Evolutionary conservation across 2,113 vertebrate genomes (phyloP).

Genomic region (Hiodon tergisus): DNA sequence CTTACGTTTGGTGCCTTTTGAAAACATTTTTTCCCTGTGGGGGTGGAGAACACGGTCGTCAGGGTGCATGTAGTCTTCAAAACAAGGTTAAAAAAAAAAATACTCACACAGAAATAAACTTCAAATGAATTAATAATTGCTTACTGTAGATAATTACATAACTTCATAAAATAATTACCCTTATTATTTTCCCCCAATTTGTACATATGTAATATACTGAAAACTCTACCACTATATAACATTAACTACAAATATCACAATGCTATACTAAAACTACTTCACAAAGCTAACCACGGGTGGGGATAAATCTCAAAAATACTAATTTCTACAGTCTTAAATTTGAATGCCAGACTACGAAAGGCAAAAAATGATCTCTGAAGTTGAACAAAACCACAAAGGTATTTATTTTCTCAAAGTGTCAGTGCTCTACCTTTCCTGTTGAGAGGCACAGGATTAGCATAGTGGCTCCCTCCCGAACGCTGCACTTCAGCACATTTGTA

Average conservation of each 20-base stretch:
- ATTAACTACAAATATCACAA: too few species aligned
- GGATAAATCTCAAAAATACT: neutral
- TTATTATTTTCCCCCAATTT: too few species aligned
- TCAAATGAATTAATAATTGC: too few species aligned
- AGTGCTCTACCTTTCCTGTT: conserved; percentile 64
- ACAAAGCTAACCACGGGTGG: too few species aligned
- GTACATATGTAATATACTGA: too few species aligned
- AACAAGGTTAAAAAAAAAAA: too few species aligned
- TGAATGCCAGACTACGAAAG: conserved; percentile 4
- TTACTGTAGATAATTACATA: too few species aligned
- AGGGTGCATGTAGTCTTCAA: too few species aligned
- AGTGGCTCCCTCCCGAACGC: conserved; percentile 59
- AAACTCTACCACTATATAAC: too few species aligned
- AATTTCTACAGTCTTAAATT: conserved; percentile 5
- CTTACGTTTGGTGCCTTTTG: conserved; percentile 87
- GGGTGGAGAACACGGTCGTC: conserved; percentile 4
- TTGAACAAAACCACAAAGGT: conserved; percentile 41
- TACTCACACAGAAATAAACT: too few species aligned
- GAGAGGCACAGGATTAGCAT: conserved; percentile 65
- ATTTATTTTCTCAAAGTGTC: conserved; percentile 54
- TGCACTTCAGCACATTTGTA: conserved; percentile 64
- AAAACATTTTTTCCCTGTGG: conserved; percentile 78
- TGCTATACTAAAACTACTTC: too few species aligned
- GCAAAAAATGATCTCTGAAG: conserved; percentile 20
- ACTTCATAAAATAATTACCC: too few species aligned